Percentiles rank a stretch among this genome's conserved stretches.
phyloP scores from a whole-genome alignment of 2,113 vertebrate species.

The Zosterops borbonicus region DNA sequence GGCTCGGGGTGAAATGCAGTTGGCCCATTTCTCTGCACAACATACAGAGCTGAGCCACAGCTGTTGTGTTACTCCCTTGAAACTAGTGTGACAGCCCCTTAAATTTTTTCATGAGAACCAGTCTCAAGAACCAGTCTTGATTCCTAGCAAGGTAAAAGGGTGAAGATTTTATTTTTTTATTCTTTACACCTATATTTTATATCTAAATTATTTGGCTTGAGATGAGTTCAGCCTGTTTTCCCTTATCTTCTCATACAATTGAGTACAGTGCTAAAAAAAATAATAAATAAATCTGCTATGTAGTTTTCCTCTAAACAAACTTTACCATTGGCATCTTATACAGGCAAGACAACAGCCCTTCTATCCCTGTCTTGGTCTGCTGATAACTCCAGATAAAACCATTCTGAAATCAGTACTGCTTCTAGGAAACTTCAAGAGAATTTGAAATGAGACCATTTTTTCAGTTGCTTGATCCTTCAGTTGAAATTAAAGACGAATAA shows the following conservation, averaged over 20 bases:
- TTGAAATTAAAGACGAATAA: background rate
- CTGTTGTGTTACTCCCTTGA: background rate
- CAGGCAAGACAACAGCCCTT: background rate
- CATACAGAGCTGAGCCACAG: background rate
- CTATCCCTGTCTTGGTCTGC: background rate
- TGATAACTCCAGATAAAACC: background rate
- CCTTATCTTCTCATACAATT: background rate
- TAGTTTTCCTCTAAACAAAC: conserved; percentile 10
- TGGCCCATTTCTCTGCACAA: background rate
- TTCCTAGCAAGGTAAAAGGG: background rate
- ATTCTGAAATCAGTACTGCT: background rate
- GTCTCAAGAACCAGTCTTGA: background rate
- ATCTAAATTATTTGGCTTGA: background rate
- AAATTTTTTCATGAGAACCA: background rate
- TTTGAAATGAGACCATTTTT: background rate
- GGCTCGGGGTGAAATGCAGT: background rate
- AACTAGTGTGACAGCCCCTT: background rate
- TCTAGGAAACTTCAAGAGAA: background rate
- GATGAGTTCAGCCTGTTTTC: background rate
- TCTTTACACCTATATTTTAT: background rate
- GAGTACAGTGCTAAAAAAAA: background rate
- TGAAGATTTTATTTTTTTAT: background rate
- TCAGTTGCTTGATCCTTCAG: background rate
- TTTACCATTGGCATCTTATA: background rate
- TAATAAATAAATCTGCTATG: background rate